These are phyloP conservation scores for Drosophila bunnanda DNA, from an alignment of 2,888 invertebrate species.

Conservation along the genomic window DNA sequence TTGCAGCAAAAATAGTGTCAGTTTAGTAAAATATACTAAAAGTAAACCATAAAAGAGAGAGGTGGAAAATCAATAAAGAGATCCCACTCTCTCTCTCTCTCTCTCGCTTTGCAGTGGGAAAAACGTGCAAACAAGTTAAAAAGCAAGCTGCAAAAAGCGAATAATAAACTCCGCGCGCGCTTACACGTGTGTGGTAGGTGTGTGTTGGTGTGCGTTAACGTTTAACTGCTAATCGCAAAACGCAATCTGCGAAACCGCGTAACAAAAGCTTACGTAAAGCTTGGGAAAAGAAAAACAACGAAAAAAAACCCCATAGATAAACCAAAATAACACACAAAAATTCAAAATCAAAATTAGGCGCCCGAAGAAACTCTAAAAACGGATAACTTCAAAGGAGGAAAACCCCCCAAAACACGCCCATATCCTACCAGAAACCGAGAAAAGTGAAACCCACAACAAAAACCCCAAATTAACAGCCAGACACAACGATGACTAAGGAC, in stretches of 20 bases:
- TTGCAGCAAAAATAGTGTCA: conserved; percentile 42
- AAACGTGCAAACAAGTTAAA: conserved; percentile 70
- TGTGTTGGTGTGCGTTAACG: conserved; percentile 32
- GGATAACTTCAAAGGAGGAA: conserved; percentile 6
- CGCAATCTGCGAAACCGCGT: conserved; percentile 33
- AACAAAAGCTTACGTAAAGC: conserved; percentile 69
- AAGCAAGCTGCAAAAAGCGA: conserved; percentile 51
- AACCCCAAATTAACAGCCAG: conserved; percentile 13
- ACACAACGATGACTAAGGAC: conserved; percentile 93
- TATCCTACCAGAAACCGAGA: conserved; percentile 4
- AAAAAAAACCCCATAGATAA: conserved; percentile 26
- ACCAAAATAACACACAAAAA: conserved; percentile 19
- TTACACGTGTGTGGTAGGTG: conserved; percentile 37
- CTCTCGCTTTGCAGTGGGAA: conserved; percentile 26
- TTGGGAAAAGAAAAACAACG: conserved; percentile 13
- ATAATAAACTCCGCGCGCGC: conserved; percentile 45
- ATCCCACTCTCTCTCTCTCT: conserved; percentile 24
- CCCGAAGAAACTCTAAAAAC: conserved; percentile 4
- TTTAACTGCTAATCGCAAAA: conserved; percentile 47
- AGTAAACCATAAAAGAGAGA: conserved; percentile 18
- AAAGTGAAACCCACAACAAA: not conserved
- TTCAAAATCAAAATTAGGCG: conserved; percentile 1
- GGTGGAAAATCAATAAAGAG: conserved; percentile 74
- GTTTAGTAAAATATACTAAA: conserved; percentile 37
- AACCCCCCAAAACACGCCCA: not conserved